Evolutionary conservation across 2,113 vertebrate genomes (phyloP).

Genomic region (Riparia riparia): DNA sequence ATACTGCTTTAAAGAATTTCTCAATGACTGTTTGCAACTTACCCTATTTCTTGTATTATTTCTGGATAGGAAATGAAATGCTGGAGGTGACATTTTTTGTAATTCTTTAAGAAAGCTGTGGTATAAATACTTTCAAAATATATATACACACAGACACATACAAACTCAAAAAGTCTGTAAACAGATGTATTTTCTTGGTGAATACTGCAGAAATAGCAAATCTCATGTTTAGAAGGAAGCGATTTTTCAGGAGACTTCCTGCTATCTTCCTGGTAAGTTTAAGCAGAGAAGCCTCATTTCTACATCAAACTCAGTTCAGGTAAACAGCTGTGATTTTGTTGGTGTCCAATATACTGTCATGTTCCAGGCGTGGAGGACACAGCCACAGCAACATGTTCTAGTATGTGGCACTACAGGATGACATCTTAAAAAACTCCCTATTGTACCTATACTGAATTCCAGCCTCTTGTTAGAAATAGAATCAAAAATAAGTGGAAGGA

Average conservation of each 20-base stretch:
- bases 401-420: neutral
- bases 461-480: neutral
- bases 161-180: neutral
- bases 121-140: neutral
- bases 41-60: neutral
- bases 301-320: neutral
- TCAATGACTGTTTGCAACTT: neutral
- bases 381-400: neutral
- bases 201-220: neutral
- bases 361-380: neutral
- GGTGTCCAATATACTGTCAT: neutral
- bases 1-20: neutral
- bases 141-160: too few species aligned
- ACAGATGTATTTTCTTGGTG: neutral
- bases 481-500: neutral
- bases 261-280: neutral
- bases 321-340: neutral
- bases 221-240: neutral
- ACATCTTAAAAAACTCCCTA: neutral
- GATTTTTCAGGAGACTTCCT: neutral
- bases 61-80: neutral
- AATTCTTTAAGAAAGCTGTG: neutral
- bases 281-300: neutral
- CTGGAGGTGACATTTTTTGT: neutral
- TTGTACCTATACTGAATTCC: neutral